Evolutionary conservation across 2,888 invertebrate species (phyloP).

Genomic region (Agriotes lineatus): DNA sequence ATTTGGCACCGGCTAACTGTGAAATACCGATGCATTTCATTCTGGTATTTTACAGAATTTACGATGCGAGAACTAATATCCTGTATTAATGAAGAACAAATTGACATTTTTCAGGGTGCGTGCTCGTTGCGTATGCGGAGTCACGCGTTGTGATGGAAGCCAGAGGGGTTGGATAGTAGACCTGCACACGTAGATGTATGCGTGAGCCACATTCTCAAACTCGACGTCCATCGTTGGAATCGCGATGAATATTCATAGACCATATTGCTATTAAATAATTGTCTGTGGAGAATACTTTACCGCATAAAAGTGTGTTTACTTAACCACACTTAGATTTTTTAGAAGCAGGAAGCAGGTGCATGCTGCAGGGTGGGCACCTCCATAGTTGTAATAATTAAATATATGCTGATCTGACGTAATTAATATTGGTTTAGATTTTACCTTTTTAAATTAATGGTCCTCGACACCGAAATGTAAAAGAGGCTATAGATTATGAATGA

Average conservation of each 20-base stretch:
- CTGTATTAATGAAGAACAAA: slow-evolving; percentile 67
- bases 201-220: slow-evolving; percentile 59
- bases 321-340: neutral
- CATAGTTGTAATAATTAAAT: too few relatives aligned
- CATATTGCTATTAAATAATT: slow-evolving; percentile 46
- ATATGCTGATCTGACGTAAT: too few relatives aligned
- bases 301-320: slow-evolving; percentile 30
- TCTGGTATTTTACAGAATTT: slow-evolving; percentile 55
- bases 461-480: too few relatives aligned
- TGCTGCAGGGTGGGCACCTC: neutral
- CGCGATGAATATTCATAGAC: slow-evolving; percentile 51
- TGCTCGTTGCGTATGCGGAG: slow-evolving; percentile 66
- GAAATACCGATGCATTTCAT: slow-evolving; percentile 44
- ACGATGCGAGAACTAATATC: slow-evolving; percentile 64
- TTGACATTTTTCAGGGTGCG: slow-evolving; percentile 67
- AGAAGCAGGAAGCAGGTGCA: neutral
- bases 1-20: slow-evolving; percentile 34
- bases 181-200: slow-evolving; percentile 56
- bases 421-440: too few relatives aligned
- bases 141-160: slow-evolving; percentile 57
- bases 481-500: too few relatives aligned
- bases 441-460: too few relatives aligned
- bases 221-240: slow-evolving; percentile 51
- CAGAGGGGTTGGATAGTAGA: slow-evolving; percentile 52
- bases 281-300: slow-evolving; percentile 39